These are phyloP conservation scores for Erebia epiphron DNA, from an alignment of 2,888 invertebrate species.

Conservation along the genomic window DNA sequence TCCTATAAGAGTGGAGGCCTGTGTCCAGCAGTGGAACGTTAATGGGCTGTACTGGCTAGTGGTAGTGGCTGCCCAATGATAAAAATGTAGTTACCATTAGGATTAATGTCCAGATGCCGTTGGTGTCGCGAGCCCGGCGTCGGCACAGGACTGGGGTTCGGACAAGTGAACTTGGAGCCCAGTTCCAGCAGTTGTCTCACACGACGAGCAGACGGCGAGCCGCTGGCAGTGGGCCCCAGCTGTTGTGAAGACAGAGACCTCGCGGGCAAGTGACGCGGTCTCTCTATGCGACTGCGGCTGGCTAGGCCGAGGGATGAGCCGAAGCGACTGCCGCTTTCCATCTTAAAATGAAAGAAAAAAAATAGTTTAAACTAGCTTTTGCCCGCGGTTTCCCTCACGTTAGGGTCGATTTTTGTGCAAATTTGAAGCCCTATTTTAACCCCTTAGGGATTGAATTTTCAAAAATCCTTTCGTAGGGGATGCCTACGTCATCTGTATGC, in stretches of 20 bases:
- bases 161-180: slow-evolving; percentile 82
- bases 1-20: too few species aligned
- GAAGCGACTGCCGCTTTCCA: slow-evolving; percentile 84
- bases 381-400: too few species aligned
- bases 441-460: too few species aligned
- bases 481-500: too few species aligned
- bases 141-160: slow-evolving; percentile 88
- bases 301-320: slow-evolving; percentile 81
- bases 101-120: slow-evolving; percentile 93
- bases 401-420: too few species aligned
- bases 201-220: slow-evolving; percentile 90
- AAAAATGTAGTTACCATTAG: slow-evolving; percentile 85
- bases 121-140: slow-evolving; percentile 91
- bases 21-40: too few species aligned
- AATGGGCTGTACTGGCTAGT: too few species aligned
- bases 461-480: too few species aligned
- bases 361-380: neutral
- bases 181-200: slow-evolving; percentile 92
- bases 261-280: slow-evolving; percentile 85
- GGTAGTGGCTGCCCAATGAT: too few species aligned
- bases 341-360: slow-evolving; percentile 49
- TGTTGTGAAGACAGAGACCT: slow-evolving; percentile 90
- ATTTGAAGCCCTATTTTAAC: too few species aligned
- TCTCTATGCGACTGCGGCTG: slow-evolving; percentile 77
- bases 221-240: slow-evolving; percentile 79